Evolutionary conservation across 2,113 vertebrate genomes (phyloP).

Genomic region (Mola mola): DNA sequence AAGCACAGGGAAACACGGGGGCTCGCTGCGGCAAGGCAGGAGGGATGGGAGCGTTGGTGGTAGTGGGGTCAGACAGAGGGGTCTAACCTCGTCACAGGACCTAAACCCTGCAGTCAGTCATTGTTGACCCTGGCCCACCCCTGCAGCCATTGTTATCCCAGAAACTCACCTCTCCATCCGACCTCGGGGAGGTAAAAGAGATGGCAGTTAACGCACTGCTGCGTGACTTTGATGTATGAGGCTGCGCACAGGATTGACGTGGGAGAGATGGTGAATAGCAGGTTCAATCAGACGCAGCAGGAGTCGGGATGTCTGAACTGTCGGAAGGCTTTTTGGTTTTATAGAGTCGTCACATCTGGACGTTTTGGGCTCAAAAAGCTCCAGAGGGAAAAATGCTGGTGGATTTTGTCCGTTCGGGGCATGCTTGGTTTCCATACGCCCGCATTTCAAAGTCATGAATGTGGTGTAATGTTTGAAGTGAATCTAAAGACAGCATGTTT

Average conservation of each 20-base stretch:
- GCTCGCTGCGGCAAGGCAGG: slow-evolving; percentile 5
- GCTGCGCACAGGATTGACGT: slow-evolving; percentile 44
- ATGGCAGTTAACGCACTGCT: slow-evolving; percentile 38
- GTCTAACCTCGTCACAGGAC: slow-evolving; percentile 59
- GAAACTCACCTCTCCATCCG: slow-evolving; percentile 41
- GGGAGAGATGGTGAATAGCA: slow-evolving; percentile 41
- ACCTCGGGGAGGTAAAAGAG: slow-evolving; percentile 48
- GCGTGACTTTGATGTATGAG: slow-evolving; percentile 64
- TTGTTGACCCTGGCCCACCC: slow-evolving; percentile 49
- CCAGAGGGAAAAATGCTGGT: slow-evolving; percentile 11
- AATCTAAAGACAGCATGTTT: slow-evolving; percentile 22
- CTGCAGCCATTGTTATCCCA: slow-evolving; percentile 55
- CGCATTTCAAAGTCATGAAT: slow-evolving; percentile 32
- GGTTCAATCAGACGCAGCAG: slow-evolving; percentile 24
- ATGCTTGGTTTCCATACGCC: slow-evolving; percentile 12
- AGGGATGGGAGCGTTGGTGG: slow-evolving; percentile 18
- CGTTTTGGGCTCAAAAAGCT: slow-evolving; percentile 17
- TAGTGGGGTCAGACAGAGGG: slow-evolving; percentile 30
- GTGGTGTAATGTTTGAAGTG: slow-evolving; percentile 29
- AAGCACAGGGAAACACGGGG: slow-evolving; percentile 25
- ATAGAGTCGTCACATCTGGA: slow-evolving; percentile 30
- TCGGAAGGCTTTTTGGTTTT: slow-evolving; percentile 20
- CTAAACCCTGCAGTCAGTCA: slow-evolving; percentile 68
- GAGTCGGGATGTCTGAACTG: slow-evolving; percentile 26
- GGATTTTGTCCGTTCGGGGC: slow-evolving; percentile 12